phyloP scores from a whole-genome alignment of 2,888 invertebrate species.

The Drosophila subsilvestris region DNA sequence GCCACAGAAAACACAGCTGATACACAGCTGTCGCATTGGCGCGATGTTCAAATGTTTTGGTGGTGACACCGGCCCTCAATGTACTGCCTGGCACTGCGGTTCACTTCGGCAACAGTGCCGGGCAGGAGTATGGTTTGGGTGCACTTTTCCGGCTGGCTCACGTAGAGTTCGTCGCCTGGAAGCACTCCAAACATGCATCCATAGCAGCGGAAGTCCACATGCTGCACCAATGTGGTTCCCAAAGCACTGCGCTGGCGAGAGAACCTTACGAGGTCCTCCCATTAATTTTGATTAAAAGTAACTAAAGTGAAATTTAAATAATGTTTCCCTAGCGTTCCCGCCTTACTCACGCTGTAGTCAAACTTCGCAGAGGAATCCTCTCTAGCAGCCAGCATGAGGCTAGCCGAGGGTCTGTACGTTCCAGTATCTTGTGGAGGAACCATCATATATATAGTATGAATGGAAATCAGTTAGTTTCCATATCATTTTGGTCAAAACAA shows the following conservation, averaged over 20 bases:
- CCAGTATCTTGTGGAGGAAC: background rate
- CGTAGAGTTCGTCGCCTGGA: conserved; percentile 87
- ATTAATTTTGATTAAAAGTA: too few relatives aligned
- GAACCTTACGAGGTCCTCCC: conserved; percentile 86
- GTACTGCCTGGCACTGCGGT: conserved; percentile 66
- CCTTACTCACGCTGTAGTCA: conserved; percentile 65
- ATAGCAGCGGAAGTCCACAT: conserved; percentile 85
- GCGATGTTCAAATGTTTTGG: too few relatives aligned
- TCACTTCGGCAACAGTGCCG: conserved; percentile 74
- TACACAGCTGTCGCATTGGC: too few relatives aligned
- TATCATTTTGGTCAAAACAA: background rate
- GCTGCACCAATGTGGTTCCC: conserved; percentile 86
- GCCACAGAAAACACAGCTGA: too few relatives aligned
- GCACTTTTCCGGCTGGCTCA: conserved; percentile 76
- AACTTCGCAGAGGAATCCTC: conserved; percentile 27
- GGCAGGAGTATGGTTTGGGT: conserved; percentile 64
- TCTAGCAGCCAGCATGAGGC: conserved; percentile 67
- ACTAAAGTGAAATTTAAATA: conserved; percentile 49
- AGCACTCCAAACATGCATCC: conserved; percentile 86
- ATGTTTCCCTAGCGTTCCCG: background rate
- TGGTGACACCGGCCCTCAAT: too few relatives aligned
- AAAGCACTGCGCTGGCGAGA: conserved; percentile 85
- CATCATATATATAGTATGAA: conserved; percentile 1
- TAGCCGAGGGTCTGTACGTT: conserved; percentile 72
- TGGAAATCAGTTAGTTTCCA: conserved; percentile 12